phyloP scores from a whole-genome alignment of 2,797 vertebrate genomes.

The Trachurus trachurus region DNA sequence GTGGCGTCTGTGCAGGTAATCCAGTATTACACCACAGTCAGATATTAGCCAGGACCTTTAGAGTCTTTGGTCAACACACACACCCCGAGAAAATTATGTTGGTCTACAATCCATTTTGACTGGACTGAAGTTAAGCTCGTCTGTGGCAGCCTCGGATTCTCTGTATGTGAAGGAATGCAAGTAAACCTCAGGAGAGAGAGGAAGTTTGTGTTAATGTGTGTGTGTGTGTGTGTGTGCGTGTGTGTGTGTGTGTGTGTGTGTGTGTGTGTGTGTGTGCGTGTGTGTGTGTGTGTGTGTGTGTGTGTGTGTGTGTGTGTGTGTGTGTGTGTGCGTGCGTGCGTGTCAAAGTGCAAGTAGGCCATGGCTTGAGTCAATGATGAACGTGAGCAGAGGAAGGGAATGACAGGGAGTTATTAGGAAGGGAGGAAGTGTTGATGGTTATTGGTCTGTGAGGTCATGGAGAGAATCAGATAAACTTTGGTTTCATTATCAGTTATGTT shows the following conservation, averaged over 20 bases:
- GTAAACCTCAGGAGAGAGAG: conserved; percentile 17
- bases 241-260: conserved; percentile 35
- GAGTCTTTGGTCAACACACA: conserved; percentile 52
- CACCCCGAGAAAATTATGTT: conserved; percentile 30
- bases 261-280: background rate
- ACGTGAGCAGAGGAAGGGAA: conserved; percentile 28
- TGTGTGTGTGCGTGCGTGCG: conserved; percentile 16
- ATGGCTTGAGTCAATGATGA: conserved; percentile 49
- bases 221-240: conserved; percentile 8
- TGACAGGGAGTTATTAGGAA: background rate
- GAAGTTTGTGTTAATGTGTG: background rate
- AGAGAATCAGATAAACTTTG: background rate
- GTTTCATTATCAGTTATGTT: background rate
- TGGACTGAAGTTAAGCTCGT: conserved; percentile 43
- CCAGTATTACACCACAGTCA: conserved; percentile 63
- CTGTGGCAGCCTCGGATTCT: conserved; percentile 27
- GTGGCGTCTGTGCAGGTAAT: conserved; percentile 62
- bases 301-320: conserved; percentile 8
- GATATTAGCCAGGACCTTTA: conserved; percentile 57
- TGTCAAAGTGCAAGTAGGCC: conserved; percentile 47
- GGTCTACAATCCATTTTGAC: conserved; percentile 53
- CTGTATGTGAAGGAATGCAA: conserved; percentile 43
- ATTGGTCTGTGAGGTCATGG: background rate
- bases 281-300: background rate
- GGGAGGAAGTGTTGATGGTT: background rate